A percentile compares a stretch with the other conserved stretches of the same genome.
These are phyloP conservation scores for Augochlorella aurata DNA, from an alignment of 2,888 invertebrate genomes.

Conservation along the genomic window DNA sequence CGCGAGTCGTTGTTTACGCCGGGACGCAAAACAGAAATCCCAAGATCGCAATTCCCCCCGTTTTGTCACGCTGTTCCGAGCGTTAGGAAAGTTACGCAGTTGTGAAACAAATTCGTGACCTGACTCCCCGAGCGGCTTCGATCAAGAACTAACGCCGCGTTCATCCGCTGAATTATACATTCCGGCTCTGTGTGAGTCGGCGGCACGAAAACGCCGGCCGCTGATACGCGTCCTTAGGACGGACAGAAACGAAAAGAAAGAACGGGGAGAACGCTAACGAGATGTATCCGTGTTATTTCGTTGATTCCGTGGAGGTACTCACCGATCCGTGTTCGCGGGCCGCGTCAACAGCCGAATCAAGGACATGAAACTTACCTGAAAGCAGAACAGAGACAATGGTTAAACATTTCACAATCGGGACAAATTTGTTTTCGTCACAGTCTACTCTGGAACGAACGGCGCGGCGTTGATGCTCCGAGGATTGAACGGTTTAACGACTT, in stretches of 20 bases:
- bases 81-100: slow-evolving; percentile 53
- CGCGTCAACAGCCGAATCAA: slow-evolving; percentile 22
- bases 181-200: slow-evolving; percentile 33
- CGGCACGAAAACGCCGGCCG: slow-evolving; percentile 26
- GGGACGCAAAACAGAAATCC: slow-evolving; percentile 36
- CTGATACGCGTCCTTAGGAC: slow-evolving; percentile 34
- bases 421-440: not conserved
- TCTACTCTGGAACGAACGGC: not conserved
- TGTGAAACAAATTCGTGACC: slow-evolving; percentile 55
- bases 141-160: slow-evolving; percentile 38
- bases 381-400: slow-evolving; percentile 34
- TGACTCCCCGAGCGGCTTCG: slow-evolving; percentile 33
- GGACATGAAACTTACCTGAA: slow-evolving; percentile 65
- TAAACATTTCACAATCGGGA: slow-evolving; percentile 4
- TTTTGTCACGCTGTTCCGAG: slow-evolving; percentile 36
- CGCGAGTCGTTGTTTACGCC: not conserved
- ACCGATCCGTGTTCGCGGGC: slow-evolving; percentile 38
- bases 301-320: slow-evolving; percentile 58
- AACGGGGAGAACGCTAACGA: slow-evolving; percentile 28
- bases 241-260: no score
- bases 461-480: not conserved
- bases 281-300: slow-evolving; percentile 59
- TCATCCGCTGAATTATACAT: slow-evolving; percentile 53
- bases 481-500: not conserved
- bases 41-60: slow-evolving; percentile 22